Base-by-base conservation (phyloP, 2,797 vertebrate genomes). In the Sus cebifrons region DNA sequence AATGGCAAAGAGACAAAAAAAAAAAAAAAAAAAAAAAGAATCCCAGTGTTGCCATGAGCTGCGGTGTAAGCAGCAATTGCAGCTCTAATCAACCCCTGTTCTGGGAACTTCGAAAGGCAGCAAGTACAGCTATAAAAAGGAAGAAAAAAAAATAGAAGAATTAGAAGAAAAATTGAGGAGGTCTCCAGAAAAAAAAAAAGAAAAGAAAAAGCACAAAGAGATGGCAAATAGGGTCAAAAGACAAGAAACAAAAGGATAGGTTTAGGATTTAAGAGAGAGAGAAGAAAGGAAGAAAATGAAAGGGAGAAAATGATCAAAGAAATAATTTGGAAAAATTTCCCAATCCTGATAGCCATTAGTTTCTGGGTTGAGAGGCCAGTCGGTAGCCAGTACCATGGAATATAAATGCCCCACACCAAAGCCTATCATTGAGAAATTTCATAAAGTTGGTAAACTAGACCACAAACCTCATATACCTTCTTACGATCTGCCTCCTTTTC, bases 241-340 rank as follows among this genome's bases (percentile, higher is more conserved):
- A 14, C 73, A 78, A 77, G 21, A 82, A 82, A 56, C 29, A 23
- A 10, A 81, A 70, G 21, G 5, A 70, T 40, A 91, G 15, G 3
- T 74, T 58, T 27, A 67, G 20, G 6, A 58, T 75, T 70, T 86
- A 27, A 16, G 85, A 93, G 3, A 52, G 78, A 65, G 36, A 62
- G 65, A 20, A 3, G 27, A 56, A 83, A 60, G 17, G 86, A 44
- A 64, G n/a, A 92, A 94, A 92, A 82, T 54, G 8, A 23, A 84
- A 91, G n/a, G 20, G 40, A 65, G 29, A 87, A 67, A 89, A 93
- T 44, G 16, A 44, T 65, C 27, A 64, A 87, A 85, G 36, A 84
- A 91, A 14, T 49, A 49, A 29, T 21, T 5, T 54, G 21, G 86
- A 68, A 86, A 71, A 54, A 49, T 7, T 65, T 79, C 49, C 62